Percentiles rank a stretch among this genome's conserved stretches.
Evolutionary conservation across 2,113 vertebrate genomes (phyloP).

Genomic region (Nematolebias whitei): DNA sequence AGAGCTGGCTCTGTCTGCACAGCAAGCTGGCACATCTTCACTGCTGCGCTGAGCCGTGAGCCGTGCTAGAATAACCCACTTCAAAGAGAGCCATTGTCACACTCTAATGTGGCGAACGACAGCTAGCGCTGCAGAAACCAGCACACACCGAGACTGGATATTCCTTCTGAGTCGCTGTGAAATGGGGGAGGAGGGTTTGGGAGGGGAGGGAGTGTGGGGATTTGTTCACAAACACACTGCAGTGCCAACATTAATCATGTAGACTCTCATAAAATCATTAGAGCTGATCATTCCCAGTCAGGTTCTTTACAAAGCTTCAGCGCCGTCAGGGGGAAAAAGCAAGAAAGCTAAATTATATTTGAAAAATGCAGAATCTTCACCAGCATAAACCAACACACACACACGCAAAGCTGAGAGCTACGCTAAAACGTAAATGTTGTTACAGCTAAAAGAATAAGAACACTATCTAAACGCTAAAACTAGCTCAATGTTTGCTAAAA

Average conservation of each 20-base stretch:
- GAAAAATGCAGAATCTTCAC: no score
- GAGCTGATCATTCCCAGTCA: conserved; percentile 66
- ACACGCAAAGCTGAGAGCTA: no score
- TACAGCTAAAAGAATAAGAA: no score
- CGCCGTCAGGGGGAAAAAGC: conserved; percentile 32
- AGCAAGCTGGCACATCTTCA: conserved; percentile 58
- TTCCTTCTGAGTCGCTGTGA: conserved; percentile 50
- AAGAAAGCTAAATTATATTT: conserved; percentile 43
- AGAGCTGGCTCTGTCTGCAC: conserved; percentile 57
- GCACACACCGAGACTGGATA: conserved; percentile 64
- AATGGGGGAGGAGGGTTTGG: conserved; percentile 32
- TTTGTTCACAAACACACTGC: conserved; percentile 62
- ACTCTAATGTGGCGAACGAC: conserved; percentile 74
- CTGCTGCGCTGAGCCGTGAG: conserved; percentile 52
- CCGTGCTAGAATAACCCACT: conserved; percentile 69
- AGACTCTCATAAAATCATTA: conserved; percentile 75
- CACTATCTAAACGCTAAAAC: no score
- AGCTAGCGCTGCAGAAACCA: conserved; percentile 62
- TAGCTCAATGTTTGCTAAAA: no score
- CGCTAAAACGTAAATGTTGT: no score
- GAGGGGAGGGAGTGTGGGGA: conserved; percentile 22
- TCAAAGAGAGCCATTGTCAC: conserved; percentile 77
- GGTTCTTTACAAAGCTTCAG: conserved; percentile 36
- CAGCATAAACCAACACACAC: conserved; percentile 26
- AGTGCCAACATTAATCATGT: conserved; percentile 76